Evolutionary conservation across 2,797 vertebrate genomes (phyloP).

Genomic region (Enteromius trimaculatus): DNA sequence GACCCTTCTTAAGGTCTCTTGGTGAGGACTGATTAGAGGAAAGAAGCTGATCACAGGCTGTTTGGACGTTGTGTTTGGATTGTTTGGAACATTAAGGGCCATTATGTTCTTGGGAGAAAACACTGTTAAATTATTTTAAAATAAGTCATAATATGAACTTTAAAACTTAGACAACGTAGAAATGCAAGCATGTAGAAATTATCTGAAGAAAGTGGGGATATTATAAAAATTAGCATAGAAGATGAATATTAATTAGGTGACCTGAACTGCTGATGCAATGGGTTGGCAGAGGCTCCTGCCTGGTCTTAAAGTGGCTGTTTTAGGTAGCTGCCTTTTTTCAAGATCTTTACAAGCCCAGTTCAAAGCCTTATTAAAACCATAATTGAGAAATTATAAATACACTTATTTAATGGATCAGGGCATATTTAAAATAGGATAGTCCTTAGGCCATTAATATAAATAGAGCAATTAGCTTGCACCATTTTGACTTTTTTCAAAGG

Average conservation of each 20-base stretch:
- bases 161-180: neutral
- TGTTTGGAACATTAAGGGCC: slow-evolving; percentile 4
- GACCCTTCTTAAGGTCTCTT: neutral
- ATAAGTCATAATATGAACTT: neutral
- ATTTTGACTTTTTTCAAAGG: slow-evolving; percentile 61
- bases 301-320: neutral
- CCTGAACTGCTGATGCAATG: neutral
- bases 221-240: neutral
- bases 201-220: neutral
- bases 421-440: slow-evolving; percentile 44
- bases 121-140: neutral
- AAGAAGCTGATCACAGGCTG: neutral
- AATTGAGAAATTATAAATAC: slow-evolving; percentile 15
- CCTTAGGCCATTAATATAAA: slow-evolving; percentile 58
- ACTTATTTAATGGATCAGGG: slow-evolving; percentile 28
- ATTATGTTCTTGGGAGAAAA: neutral
- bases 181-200: neutral
- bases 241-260: slow-evolving; percentile 6
- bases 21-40: neutral
- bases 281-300: neutral
- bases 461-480: slow-evolving; percentile 68
- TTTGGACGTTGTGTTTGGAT: slow-evolving; percentile 15
- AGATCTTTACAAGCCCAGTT: slow-evolving; percentile 12
- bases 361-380: slow-evolving; percentile 28
- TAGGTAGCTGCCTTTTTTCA: neutral